Evolutionary conservation across 37 sponge, comb jelly and placozoan species (phyloP), one percentile per base, ranked within the genome.

Genomic region (Cladorhizidae sp.): DNA sequence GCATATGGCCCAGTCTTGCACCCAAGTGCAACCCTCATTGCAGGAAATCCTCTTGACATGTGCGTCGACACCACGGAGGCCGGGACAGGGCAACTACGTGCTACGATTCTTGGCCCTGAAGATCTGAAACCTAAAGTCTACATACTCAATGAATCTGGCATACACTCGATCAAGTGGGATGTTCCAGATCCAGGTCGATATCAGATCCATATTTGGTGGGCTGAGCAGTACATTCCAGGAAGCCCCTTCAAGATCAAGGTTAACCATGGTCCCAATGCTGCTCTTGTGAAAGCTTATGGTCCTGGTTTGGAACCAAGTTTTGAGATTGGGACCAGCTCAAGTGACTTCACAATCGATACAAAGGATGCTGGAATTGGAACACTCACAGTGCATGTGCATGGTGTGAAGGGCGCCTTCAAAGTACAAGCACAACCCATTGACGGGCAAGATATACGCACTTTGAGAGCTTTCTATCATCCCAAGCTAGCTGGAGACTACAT

Each of bases 21-120:
- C 49, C 86, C 86, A 64, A 90, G 83, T 41, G 64, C 81, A 14
- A 69, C 83, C 21, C 83, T 84, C 65, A 90, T 89, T 25, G 75
- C 84, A 11, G 91, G 91, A 18, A 73, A 59, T 57, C 85, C 90
- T 0, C 78, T 93, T 28, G 90, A 87, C 8, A 81, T 94, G 29
- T 81, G 36, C 52, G 87, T 95, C 38, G 95, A 95, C 80, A 89
- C 95, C 3, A 88, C 74, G 25, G 33, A 88, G 18, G 95, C 95
- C 26, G 95, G 95, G 0, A 63, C 64, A 11, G 92, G 93, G 2
- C 77, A 84, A 32, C 87, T 95, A 22, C 52, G 79, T 31, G 91
- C 75, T 22, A 64, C 52, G 18, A 71, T 72, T 22, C 75, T 74
- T 36, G 91, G 87, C 33, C 90, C 94, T 2, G 67, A 83, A 7